Percentiles rank a stretch among this genome's conserved stretches.
phyloP scores from a whole-genome alignment of 2,888 invertebrate genomes.

The Prosopocoilus inquinatus region DNA sequence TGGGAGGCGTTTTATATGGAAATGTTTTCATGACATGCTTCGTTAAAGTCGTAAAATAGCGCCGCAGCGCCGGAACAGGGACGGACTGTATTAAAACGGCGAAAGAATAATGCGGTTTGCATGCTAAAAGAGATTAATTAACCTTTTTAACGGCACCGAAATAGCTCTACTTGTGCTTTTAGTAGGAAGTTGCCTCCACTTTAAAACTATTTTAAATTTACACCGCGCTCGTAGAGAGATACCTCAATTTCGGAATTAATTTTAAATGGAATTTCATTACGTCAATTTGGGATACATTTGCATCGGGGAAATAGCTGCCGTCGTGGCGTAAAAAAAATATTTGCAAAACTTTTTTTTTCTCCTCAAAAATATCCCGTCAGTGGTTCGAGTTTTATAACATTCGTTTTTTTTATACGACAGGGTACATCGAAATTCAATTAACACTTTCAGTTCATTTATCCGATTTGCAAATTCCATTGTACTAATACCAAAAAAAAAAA shows the following conservation, averaged over 20 bases:
- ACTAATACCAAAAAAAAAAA: too few relatives aligned
- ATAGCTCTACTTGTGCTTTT: conserved; percentile 29
- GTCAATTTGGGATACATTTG: neutral
- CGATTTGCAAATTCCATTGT: too few relatives aligned
- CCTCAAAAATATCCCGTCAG: too few relatives aligned
- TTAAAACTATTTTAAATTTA: conserved; percentile 8
- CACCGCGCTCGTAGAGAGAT: neutral
- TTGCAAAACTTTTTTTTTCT: too few relatives aligned
- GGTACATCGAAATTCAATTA: too few relatives aligned
- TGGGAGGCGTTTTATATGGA: conserved; percentile 37
- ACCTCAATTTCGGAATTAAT: conserved; percentile 4
- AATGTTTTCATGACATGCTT: conserved; percentile 46
- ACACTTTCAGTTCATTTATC: too few relatives aligned
- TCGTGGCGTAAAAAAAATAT: too few relatives aligned
- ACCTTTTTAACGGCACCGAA: conserved; percentile 45
- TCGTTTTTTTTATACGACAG: too few relatives aligned
- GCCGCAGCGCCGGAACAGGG: conserved; percentile 42
- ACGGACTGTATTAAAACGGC: conserved; percentile 45
- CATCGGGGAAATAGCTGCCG: neutral
- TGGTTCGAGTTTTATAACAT: too few relatives aligned
- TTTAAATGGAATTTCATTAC: neutral
- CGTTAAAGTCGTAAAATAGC: conserved; percentile 50
- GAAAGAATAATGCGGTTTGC: conserved; percentile 49
- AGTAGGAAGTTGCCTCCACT: neutral
- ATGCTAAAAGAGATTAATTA: conserved; percentile 48